Conservation (phyloP, 2,113 vertebrate genomes). For the Hippocampus zosterae region DNA sequence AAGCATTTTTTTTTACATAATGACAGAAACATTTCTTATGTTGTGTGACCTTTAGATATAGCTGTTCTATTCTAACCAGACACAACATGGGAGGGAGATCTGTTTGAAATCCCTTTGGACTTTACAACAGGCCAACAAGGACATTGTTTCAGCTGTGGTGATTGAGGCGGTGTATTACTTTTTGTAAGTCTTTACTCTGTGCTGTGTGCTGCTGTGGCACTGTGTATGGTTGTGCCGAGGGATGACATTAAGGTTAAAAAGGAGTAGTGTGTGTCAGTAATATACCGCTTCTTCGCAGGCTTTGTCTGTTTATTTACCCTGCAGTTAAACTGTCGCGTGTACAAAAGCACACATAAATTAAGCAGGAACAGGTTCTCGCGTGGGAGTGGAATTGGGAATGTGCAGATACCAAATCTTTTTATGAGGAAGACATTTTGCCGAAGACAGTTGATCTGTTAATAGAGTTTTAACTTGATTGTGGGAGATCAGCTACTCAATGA, state of each 20-base stretch:
- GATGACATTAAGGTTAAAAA: conserved; percentile 26
- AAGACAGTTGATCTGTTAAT: conserved; percentile 69
- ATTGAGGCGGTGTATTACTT: conserved; percentile 23
- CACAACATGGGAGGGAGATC: conserved; percentile 33
- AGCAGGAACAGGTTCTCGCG: conserved; percentile 51
- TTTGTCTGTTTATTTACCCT: conserved; percentile 70
- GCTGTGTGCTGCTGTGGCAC: conserved; percentile 8
- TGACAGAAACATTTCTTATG: conserved; percentile 25
- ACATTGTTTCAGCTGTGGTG: conserved; percentile 17
- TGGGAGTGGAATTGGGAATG: conserved; percentile 55
- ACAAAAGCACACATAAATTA: conserved; percentile 70
- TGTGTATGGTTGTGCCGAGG: conserved; percentile 30
- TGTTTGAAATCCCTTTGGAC: conserved; percentile 27
- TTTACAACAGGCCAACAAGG: conserved; percentile 25
- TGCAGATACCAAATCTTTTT: conserved; percentile 66
- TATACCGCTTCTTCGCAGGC: conserved; percentile 62
- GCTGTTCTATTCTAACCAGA: conserved; percentile 35
- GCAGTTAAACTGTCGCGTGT: conserved; percentile 69
- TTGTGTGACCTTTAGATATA: conserved; percentile 41
- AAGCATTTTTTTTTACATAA: conserved; percentile 22
- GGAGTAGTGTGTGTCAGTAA: conserved; percentile 33
- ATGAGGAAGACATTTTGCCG: conserved; percentile 71
- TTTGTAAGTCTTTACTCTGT: conserved; percentile 7
- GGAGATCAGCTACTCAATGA: conserved; percentile 49
- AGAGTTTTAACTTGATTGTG: conserved; percentile 72